These are phyloP conservation scores for Limenitis camilla DNA, from an alignment of 2,888 invertebrate genomes.

Conservation along the genomic window DNA sequence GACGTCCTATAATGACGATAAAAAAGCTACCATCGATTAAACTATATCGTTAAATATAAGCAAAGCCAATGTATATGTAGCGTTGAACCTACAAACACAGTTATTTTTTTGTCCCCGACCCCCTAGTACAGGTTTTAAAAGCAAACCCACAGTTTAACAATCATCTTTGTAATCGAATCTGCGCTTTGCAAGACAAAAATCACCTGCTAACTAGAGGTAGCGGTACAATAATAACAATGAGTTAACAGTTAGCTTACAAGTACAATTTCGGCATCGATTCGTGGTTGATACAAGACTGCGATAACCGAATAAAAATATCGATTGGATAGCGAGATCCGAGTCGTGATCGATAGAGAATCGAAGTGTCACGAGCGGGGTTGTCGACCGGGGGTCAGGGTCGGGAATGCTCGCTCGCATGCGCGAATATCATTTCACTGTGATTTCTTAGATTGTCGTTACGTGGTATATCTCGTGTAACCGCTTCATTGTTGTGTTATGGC, in stretches of 20 bases:
- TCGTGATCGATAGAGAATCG: conserved; percentile 74
- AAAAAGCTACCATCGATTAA: too few species aligned
- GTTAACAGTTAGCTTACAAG: conserved; percentile 55
- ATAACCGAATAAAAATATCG: conserved; percentile 60
- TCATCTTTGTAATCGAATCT: conserved; percentile 19
- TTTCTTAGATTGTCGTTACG: conserved; percentile 53
- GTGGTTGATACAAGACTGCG: conserved; percentile 46
- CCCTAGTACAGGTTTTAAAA: too few species aligned
- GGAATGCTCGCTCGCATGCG: conserved; percentile 55
- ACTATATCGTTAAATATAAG: too few species aligned
- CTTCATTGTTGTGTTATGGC: conserved; percentile 62
- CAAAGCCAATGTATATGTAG: too few species aligned
- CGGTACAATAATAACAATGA: conserved; percentile 54
- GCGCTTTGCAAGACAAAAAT: conserved; percentile 25
- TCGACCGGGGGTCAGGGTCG: conserved; percentile 69
- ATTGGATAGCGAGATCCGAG: conserved; percentile 55
- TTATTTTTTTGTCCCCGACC: too few species aligned
- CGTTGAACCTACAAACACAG: too few species aligned
- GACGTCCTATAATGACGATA: too few species aligned
- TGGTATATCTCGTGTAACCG: conserved; percentile 59
- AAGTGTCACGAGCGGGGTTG: conserved; percentile 71
- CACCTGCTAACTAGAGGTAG: conserved; percentile 60
- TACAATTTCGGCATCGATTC: conserved; percentile 51
- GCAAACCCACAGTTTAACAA: too few species aligned
- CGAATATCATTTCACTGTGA: conserved; percentile 50